phyloP scores from a whole-genome alignment of 2,113 vertebrate genomes.

The Erpornis zantholeuca region DNA sequence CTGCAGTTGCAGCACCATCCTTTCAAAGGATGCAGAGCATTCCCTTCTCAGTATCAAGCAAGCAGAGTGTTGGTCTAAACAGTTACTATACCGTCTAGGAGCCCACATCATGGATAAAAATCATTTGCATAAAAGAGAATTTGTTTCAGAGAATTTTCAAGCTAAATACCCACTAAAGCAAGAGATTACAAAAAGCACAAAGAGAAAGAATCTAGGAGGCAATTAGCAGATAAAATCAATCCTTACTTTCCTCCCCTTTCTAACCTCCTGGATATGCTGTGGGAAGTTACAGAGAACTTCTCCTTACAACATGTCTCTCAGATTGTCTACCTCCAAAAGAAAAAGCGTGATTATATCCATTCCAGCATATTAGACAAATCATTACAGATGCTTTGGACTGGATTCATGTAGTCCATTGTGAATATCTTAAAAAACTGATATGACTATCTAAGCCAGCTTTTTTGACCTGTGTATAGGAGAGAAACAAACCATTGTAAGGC shows the following conservation, averaged over 20 bases:
- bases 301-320: neutral
- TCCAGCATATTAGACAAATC: neutral
- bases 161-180: neutral
- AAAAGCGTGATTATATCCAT: neutral
- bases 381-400: neutral
- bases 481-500: neutral
- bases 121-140: neutral
- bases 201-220: neutral
- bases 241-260: neutral
- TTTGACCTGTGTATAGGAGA: neutral
- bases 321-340: neutral
- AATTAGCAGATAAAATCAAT: neutral
- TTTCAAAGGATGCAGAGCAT: neutral
- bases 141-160: neutral
- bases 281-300: neutral
- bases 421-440: neutral
- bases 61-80: neutral
- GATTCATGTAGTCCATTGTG: neutral
- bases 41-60: neutral
- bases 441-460: neutral
- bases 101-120: neutral
- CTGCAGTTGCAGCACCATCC: neutral
- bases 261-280: neutral
- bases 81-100: neutral
- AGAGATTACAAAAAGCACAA: neutral